Base-by-base conservation (phyloP, 2,888 invertebrate species). In the Macaria liturata region DNA sequence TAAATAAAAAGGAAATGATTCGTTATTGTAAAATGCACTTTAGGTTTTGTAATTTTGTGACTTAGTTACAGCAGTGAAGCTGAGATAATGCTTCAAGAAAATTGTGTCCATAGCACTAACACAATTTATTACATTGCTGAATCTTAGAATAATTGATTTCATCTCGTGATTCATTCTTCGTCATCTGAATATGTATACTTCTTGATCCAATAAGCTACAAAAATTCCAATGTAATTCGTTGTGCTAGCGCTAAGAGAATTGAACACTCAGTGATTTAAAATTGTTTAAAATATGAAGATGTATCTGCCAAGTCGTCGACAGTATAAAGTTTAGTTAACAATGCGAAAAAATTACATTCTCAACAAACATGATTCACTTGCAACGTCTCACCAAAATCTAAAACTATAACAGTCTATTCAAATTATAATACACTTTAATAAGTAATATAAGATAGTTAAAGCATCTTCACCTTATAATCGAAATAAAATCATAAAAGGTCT, bases 331-430 rank as follows among this genome's bases (percentile, higher is more conserved):
- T 40, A 60, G 62, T 64, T 61, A 61, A 58, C 55, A 57, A 57
- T 49, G 46, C 44, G 32, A 56, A 51, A n/a, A 43, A 54, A 56
- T 44, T 63, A 66, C 54, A 61, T 65, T 66, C 63, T 70, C 34
- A 74, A 75, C 72, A 78, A 37, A 78, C 72, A 78, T 68, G 69
- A 72, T 74, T 78, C 81, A 78, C 76, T 74, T 76, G 75, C 76
- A 82, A 86, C 84, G 69, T 61, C 78, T 79, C 74, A 74, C 78
- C 82, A 71, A 79, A 77, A 88, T 88, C 85, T 91, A 88, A 90
- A 89, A 84, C 87, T 91, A 91, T 91, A 91, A 91, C 91, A 91
- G 91, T 91, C 91, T 90, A 88, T 91, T 87, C 84, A 87, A 91
- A 90, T 88, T 88, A 90, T 89, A 88, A 86, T 91, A 91, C 88